phyloP scores from a whole-genome alignment of 2,888 invertebrate species.

The Leucozona laternaria region DNA sequence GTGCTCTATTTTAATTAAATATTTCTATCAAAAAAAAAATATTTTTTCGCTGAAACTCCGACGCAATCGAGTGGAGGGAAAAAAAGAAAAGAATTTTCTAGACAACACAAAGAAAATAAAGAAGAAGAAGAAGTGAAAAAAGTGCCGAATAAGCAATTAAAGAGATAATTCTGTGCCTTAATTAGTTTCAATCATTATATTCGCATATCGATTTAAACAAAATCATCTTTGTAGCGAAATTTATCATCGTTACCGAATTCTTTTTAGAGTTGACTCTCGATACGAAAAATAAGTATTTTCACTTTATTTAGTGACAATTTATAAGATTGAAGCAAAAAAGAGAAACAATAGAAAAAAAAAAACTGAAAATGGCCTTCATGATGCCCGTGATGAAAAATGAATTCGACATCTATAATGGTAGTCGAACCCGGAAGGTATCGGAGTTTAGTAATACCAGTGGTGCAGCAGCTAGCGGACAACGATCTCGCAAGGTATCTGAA shows the following conservation, averaged over 20 bases:
- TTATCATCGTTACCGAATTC: neutral
- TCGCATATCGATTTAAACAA: slow-evolving; percentile 49
- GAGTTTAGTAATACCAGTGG: slow-evolving; percentile 86
- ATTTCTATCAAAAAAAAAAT: neutral
- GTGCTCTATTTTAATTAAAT: slow-evolving; percentile 15
- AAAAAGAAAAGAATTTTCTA: slow-evolving; percentile 44
- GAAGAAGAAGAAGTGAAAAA: slow-evolving; percentile 17
- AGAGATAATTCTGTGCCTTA: slow-evolving; percentile 68
- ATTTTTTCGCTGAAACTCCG: neutral
- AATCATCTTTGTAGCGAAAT: neutral
- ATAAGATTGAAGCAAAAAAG: neutral
- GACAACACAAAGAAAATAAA: slow-evolving; percentile 40
- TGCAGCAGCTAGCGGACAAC: slow-evolving; percentile 79
- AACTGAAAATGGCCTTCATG: slow-evolving; percentile 93
- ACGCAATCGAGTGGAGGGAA: slow-evolving; percentile 18
- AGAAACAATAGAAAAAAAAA: neutral
- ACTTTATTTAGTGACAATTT: neutral
- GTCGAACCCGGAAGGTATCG: slow-evolving; percentile 89
- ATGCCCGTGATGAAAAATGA: slow-evolving; percentile 97
- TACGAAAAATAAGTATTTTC: neutral
- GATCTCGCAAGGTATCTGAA: slow-evolving; percentile 88
- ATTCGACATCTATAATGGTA: slow-evolving; percentile 95
- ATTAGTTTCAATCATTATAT: slow-evolving; percentile 17
- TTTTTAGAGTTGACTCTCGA: neutral
- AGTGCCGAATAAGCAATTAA: slow-evolving; percentile 44